Conservation (phyloP, 1,140 invertebrate species). For the Manduca sexta region DNA sequence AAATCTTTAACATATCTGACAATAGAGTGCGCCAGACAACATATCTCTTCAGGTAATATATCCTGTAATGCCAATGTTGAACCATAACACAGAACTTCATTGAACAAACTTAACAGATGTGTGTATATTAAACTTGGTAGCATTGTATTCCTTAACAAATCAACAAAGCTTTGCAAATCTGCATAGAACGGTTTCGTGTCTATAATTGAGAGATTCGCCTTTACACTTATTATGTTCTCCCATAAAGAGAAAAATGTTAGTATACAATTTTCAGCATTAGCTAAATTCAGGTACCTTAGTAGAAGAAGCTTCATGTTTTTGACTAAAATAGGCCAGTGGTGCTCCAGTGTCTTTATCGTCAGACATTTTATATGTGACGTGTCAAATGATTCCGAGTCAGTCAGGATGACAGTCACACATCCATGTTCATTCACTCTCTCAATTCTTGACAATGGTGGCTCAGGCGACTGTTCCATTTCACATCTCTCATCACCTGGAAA, state of each 20-base stretch:
- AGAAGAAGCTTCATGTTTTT: constrained; percentile 77
- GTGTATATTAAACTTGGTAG: constrained; percentile 87
- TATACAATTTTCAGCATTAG: constrained; percentile 79
- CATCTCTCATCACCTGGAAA: constrained; percentile 34
- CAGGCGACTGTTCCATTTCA: constrained; percentile 44
- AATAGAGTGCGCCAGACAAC: constrained; percentile 86
- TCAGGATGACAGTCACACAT: constrained; percentile 80
- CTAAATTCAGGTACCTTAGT: constrained; percentile 71
- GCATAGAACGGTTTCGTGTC: constrained; percentile 92
- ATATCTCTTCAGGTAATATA: constrained; percentile 89
- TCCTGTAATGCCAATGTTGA: constrained; percentile 91
- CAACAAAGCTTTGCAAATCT: constrained; percentile 86
- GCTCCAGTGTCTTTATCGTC: constrained; percentile 87
- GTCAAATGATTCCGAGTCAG: constrained; percentile 85
- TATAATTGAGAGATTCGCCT: constrained; percentile 90
- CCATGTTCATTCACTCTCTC: constrained; percentile 63
- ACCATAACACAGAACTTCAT: constrained; percentile 92
- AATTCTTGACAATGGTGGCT: constrained; percentile 45
- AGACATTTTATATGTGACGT: constrained; percentile 87
- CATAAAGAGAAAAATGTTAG: constrained; percentile 89
- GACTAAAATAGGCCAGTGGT: constrained; percentile 86
- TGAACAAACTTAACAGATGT: constrained; percentile 87
- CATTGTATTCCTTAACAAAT: constrained; percentile 80
- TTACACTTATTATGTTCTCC: constrained; percentile 93
- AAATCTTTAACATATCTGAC: constrained; percentile 90